A percentile compares a stretch with the other conserved stretches of the same genome.
Conservation (phyloP, 2,888 invertebrate genomes). For the Oscheius sp. region DNA sequence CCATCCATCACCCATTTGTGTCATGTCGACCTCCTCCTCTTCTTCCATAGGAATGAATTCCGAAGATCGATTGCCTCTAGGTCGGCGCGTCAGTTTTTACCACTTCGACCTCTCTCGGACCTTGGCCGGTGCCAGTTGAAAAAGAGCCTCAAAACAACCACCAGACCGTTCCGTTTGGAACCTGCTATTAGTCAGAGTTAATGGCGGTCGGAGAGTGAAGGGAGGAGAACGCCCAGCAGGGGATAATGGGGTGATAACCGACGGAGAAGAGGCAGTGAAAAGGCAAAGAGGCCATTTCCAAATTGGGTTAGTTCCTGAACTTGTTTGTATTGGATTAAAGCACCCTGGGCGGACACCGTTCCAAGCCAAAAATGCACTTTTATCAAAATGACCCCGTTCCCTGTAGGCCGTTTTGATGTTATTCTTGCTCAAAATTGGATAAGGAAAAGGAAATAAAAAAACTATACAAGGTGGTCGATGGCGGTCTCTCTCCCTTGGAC, state of each 20-base stretch:
- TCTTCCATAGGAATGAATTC: not conserved
- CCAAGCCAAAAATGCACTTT: not conserved
- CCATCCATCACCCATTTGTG: constrained; percentile 3
- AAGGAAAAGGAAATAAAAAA: constrained; percentile 2
- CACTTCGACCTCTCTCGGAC: constrained; percentile 20
- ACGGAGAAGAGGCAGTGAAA: too few species aligned
- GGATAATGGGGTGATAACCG: constrained; percentile 6
- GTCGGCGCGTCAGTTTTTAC: constrained; percentile 13
- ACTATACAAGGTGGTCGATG: not conserved
- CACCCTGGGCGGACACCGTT: not conserved
- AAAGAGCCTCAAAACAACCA: constrained; percentile 1
- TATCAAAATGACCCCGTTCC: constrained; percentile 19
- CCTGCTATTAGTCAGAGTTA: constrained; percentile 12
- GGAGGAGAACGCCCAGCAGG: constrained; percentile 4
- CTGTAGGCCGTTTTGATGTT: constrained; percentile 17
- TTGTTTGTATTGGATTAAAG: too few species aligned
- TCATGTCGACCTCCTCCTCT: not conserved
- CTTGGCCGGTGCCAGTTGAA: constrained; percentile 23
- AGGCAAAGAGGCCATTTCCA: not conserved
- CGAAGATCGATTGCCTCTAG: constrained; percentile 29
- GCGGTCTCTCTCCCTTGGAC: not conserved
- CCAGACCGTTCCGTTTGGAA: not conserved
- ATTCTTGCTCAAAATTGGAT: constrained; percentile 10
- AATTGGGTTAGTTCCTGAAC: not conserved
- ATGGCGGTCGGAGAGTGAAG: not conserved